Conservation (phyloP, 2,113 vertebrate genomes). For the Oncorhynchus clarkii region DNA sequence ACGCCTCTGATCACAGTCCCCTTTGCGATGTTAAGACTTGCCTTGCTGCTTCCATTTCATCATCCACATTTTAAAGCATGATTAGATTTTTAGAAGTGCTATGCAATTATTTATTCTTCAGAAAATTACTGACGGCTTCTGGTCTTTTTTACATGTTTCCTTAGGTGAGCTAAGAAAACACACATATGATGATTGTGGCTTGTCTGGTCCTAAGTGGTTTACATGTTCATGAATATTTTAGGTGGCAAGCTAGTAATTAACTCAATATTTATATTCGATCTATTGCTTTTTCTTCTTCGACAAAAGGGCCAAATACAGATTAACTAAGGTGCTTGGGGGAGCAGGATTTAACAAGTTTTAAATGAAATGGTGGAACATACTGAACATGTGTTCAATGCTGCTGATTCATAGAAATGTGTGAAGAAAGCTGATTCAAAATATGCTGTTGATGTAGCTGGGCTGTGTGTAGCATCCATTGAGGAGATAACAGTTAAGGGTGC, state of each 20-base stretch:
- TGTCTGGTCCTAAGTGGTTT: too few relatives aligned
- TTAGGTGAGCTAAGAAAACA: constrained; percentile 5
- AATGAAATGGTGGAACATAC: too few relatives aligned
- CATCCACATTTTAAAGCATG: constrained; percentile 10
- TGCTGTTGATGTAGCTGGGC: too few relatives aligned
- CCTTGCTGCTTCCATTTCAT: not conserved
- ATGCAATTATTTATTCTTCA: constrained; percentile 11
- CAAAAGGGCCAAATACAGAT: not conserved
- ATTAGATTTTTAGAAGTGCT: constrained; percentile 15
- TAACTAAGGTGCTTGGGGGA: not conserved
- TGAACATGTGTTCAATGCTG: too few relatives aligned
- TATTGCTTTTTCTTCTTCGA: too few relatives aligned
- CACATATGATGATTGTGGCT: constrained; percentile 28
- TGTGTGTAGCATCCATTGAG: too few relatives aligned
- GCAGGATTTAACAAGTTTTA: too few relatives aligned
- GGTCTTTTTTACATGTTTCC: not conserved
- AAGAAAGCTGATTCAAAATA: too few relatives aligned
- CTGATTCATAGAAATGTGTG: too few relatives aligned
- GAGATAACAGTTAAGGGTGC: too few relatives aligned
- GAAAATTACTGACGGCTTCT: constrained; percentile 27
- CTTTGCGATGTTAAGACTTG: constrained; percentile 18
- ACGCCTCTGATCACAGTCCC: constrained; percentile 26
- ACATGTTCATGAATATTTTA: not conserved
- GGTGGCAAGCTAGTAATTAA: constrained; percentile 44
- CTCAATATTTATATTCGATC: too few relatives aligned